These are phyloP conservation scores for Drosophila trichaetosa DNA, from an alignment of 2,888 invertebrate genomes.

Conservation along the genomic window DNA sequence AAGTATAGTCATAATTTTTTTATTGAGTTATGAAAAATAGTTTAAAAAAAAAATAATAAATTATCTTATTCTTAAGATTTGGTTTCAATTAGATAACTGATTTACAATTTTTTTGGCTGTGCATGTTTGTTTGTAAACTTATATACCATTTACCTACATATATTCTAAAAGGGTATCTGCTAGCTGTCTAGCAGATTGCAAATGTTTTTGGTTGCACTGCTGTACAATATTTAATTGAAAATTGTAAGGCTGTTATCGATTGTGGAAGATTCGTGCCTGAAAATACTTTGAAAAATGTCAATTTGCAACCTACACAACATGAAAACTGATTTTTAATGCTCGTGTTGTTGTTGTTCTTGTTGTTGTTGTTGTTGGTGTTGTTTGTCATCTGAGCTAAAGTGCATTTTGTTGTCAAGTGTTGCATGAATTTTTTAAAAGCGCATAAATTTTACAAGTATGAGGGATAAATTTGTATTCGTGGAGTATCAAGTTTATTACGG, in stretches of 20 bases:
- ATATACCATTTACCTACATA: background rate
- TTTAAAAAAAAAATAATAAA: background rate
- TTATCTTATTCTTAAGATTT: background rate
- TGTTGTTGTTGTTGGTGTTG: conserved; percentile 19
- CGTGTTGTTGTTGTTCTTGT: conserved; percentile 19
- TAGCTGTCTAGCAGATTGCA: background rate
- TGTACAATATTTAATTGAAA: conserved; percentile 53
- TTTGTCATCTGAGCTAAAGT: conserved; percentile 57
- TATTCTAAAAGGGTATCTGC: background rate
- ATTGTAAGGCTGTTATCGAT: conserved; percentile 41
- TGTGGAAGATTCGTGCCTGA: background rate
- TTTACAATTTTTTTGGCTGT: background rate
- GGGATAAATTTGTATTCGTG: background rate
- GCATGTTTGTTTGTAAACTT: background rate
- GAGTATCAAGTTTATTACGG: conserved; percentile 57
- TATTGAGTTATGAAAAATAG: background rate
- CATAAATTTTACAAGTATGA: conserved; percentile 53
- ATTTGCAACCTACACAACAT: conserved; percentile 15
- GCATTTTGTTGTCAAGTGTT: conserved; percentile 76
- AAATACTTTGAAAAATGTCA: conserved; percentile 11
- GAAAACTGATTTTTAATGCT: conserved; percentile 18
- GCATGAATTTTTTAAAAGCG: conserved; percentile 68
- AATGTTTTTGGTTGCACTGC: background rate
- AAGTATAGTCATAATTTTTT: background rate
- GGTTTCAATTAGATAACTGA: background rate